A percentile compares a stretch with the other conserved stretches of the same genome.
Conservation (phyloP, 2,797 vertebrate species). For the Eulemur mongoz region DNA sequence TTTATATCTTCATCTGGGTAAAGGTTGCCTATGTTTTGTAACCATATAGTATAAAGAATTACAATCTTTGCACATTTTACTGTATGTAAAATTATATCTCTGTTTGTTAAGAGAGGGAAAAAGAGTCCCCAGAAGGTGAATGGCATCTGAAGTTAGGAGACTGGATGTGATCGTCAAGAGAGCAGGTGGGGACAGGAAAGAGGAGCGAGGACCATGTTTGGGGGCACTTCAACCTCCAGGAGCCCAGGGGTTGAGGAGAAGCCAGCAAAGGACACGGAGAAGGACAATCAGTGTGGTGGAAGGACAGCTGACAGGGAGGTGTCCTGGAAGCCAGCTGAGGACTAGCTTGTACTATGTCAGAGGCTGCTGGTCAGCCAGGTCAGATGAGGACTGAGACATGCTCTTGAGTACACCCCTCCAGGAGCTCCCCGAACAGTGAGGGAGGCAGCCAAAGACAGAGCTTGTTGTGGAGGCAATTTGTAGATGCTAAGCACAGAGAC, state of each 20-base stretch:
- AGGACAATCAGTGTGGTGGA: neutral
- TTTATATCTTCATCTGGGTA: neutral
- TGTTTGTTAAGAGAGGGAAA: neutral
- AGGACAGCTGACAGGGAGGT: too few species aligned
- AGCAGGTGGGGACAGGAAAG: neutral
- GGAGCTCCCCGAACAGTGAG: neutral
- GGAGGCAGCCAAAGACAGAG: neutral
- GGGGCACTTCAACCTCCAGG: neutral
- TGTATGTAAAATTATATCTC: neutral
- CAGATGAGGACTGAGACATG: neutral
- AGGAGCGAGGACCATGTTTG: neutral
- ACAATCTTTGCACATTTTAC: neutral
- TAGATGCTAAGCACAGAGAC: neutral
- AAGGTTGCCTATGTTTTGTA: neutral
- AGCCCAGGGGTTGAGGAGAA: neutral
- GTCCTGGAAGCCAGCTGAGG: neutral
- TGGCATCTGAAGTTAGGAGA: neutral
- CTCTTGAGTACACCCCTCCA: fast-evolving
- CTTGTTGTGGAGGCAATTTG: neutral
- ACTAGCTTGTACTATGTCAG: neutral
- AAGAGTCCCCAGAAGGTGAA: neutral
- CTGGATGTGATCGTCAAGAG: neutral
- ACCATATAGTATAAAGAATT: neutral
- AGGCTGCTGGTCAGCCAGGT: neutral
- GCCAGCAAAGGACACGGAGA: neutral